These are phyloP conservation scores for Arctopsyche grandis DNA, from an alignment of 1,140 invertebrate species.

Conservation along the genomic window DNA sequence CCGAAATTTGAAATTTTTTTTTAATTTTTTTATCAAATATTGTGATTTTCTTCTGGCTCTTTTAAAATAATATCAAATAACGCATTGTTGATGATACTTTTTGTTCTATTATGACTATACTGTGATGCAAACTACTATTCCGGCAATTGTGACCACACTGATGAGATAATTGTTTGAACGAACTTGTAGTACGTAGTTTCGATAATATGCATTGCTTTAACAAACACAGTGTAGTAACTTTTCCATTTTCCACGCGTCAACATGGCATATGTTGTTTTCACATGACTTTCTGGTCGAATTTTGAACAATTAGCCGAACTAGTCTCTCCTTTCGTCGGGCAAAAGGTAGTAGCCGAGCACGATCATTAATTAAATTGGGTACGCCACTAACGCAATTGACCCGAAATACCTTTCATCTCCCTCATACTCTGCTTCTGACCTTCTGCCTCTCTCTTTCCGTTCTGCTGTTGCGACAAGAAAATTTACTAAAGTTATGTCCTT, in stretches of 20 bases:
- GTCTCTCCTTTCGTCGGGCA: neutral
- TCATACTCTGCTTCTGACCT: too few species aligned
- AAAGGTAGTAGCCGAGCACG: conserved; percentile 2
- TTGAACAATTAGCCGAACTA: conserved; percentile 16
- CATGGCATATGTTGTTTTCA: conserved; percentile 4
- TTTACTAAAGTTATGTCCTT: conserved; percentile 28
- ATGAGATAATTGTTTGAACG: too few species aligned
- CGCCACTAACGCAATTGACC: conserved; percentile 39
- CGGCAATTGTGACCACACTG: too few species aligned
- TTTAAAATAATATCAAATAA: too few species aligned
- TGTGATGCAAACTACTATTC: too few species aligned
- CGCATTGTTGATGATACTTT: too few species aligned
- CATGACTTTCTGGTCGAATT: neutral
- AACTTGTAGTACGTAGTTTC: too few species aligned
- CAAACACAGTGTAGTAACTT: neutral
- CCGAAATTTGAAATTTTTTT: too few species aligned
- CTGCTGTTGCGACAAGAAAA: conserved; percentile 24
- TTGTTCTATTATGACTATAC: too few species aligned
- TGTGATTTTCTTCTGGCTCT: too few species aligned
- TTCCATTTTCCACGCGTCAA: neutral
- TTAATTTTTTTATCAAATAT: too few species aligned
- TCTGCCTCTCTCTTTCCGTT: neutral
- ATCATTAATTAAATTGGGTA: conserved; percentile 42
- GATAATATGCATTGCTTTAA: neutral
- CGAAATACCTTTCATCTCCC: conserved; percentile 7